A percentile compares a stretch with the other conserved stretches of the same genome.
Conservation (phyloP, 2,113 vertebrate species). For the Climacteris rufus region DNA sequence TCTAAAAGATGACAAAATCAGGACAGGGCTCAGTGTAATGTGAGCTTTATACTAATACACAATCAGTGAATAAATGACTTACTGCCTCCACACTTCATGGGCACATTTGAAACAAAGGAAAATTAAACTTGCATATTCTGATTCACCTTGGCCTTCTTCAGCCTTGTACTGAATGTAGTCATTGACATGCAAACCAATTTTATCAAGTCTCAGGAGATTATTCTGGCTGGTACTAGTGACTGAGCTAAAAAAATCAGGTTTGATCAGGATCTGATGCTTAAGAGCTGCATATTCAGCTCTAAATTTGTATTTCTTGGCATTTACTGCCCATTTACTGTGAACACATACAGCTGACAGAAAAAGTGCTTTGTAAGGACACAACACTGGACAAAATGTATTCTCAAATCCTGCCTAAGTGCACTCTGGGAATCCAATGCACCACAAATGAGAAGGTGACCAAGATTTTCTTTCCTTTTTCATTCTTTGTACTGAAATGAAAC, state of each 20-base stretch:
- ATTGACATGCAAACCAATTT: background rate
- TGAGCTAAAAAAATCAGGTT: background rate
- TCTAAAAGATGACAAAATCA: background rate
- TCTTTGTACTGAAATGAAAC: background rate
- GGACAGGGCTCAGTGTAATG: rapidly evolving
- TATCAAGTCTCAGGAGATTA: background rate
- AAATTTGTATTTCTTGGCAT: background rate
- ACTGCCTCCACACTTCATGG: background rate
- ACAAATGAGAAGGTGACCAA: background rate
- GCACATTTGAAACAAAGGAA: background rate
- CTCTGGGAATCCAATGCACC: background rate
- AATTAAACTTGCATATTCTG: background rate
- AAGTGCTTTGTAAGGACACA: background rate
- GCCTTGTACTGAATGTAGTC: background rate
- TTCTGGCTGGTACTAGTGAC: background rate
- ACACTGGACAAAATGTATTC: background rate
- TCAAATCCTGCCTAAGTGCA: background rate
- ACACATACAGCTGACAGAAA: background rate
- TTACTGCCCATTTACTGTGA: background rate
- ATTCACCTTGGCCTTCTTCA: background rate
- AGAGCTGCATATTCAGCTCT: background rate
- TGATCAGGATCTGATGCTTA: background rate
- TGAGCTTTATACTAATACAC: background rate
- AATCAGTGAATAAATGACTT: background rate
- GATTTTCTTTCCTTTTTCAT: background rate